Evolutionary conservation across 2,797 vertebrate genomes (phyloP).

Genomic region (Sebastes trivittatus): DNA sequence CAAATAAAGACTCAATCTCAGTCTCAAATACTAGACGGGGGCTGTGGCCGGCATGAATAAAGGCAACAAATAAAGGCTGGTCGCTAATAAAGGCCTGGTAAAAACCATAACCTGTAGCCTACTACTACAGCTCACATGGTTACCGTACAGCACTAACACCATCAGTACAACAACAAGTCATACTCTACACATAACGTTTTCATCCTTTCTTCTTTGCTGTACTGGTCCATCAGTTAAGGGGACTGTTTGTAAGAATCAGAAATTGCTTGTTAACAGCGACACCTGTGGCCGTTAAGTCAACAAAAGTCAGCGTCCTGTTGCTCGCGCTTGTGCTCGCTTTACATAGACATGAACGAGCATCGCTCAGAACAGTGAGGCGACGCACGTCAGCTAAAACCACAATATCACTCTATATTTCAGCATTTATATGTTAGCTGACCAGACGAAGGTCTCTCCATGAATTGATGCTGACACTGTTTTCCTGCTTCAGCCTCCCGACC

Average conservation of each 20-base stretch:
- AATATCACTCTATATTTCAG: no score
- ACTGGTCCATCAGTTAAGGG: neutral
- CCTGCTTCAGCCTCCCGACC: no score
- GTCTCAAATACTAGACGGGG: neutral
- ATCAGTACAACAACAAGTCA: neutral
- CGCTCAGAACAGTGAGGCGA: no score
- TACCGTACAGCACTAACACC: neutral
- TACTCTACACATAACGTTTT: neutral
- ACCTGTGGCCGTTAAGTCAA: no score
- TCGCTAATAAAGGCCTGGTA: neutral
- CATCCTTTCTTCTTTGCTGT: neutral
- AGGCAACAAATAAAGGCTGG: neutral
- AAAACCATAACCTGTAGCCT: neutral
- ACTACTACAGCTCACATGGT: neutral
- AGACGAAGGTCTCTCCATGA: neutral
- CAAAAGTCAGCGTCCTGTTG: no score
- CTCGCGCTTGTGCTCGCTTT: no score
- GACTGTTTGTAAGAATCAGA: no score
- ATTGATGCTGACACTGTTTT: neutral
- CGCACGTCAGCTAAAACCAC: no score
- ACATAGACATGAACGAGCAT: no score
- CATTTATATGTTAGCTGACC: no score
- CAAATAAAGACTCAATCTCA: neutral
- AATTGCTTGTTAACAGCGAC: no score
- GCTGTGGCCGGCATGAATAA: neutral